These are phyloP conservation scores for Emberiza fucata DNA, from an alignment of 2,113 vertebrate species.

Conservation along the genomic window DNA sequence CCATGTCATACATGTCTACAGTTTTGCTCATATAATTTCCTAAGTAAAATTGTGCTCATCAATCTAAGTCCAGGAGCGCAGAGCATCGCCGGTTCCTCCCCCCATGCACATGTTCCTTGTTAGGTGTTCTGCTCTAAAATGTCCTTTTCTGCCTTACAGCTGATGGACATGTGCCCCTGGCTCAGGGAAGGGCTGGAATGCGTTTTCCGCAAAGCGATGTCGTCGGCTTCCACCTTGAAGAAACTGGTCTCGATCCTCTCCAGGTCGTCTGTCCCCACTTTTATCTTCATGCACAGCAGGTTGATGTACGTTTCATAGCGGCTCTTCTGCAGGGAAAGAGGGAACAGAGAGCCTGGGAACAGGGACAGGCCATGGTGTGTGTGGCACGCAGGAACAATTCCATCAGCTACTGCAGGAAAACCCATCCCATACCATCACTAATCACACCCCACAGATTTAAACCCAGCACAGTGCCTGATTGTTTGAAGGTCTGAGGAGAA, in stretches of 20 bases:
- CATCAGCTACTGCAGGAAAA: neutral
- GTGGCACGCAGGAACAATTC: neutral
- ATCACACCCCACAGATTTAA: neutral
- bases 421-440: neutral
- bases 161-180: constrained; percentile 78
- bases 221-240: constrained; percentile 79
- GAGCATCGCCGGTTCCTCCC: neutral
- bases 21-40: neutral
- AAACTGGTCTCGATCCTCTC: constrained; percentile 90
- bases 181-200: constrained; percentile 93
- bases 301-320: constrained; percentile 93
- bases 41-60: constrained; percentile 72
- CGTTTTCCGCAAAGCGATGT: constrained; percentile 87
- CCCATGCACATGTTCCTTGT: neutral
- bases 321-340: constrained; percentile 81
- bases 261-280: constrained; percentile 87
- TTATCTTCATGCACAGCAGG: constrained; percentile 88
- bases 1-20: neutral
- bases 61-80: constrained; percentile 40
- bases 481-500: neutral
- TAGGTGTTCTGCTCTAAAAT: constrained; percentile 78
- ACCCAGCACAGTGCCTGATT: neutral
- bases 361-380: neutral
- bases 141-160: constrained; percentile 74
- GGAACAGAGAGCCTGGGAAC: constrained; percentile 17